Evolutionary conservation across 2,888 invertebrate genomes (phyloP), one percentile per base, ranked within the genome.

Genomic region (Metellina segmentata): DNA sequence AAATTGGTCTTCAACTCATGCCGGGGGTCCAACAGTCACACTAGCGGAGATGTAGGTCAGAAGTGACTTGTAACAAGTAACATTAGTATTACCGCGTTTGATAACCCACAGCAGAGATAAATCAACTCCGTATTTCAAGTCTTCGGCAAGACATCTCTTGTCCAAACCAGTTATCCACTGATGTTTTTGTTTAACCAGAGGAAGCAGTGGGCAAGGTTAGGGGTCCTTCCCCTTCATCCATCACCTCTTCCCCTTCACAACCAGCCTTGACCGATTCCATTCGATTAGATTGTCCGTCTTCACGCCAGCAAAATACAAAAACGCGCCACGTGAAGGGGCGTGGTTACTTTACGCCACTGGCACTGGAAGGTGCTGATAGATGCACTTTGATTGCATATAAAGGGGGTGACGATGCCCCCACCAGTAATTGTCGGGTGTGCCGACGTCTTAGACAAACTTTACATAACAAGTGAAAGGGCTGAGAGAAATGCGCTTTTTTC

Each of bases 261-360:
- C 34, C 34, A 85, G 52, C 75, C 77, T 86, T 78, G 85, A 78
- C 77, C 70, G 48, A 70, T 70, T 70, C 81, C 69, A 49, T 89
- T 82, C 74, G 89, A 89, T 89, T 89, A 83, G 89, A 51, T 78
- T 75, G 89, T 83, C 78, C 70, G 77, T 89, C 83, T 70, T 83
- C 82, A 16, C 20, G 20, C 48, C 74, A 81, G 70, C 75, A 74
- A 88, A 88, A 88, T 75, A 88, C 34, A 88, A 81, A 81, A 88
- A 74, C 20, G 19, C 75, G 71, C 71, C 82, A 89, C 89, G 75
- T 70, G 81, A 89, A 89, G 78, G 69, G 79, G 90, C 85, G 90
- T 85, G 85, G 85, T 79, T 51, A 51, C 79, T 90, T 90, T 53
- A 90, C 72, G 90, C 85, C 69, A 79, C 78, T 81, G 85, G 71